Percentiles rank a stretch among this genome's conserved stretches.
Conservation (phyloP, 2,888 invertebrate genomes). For the Carabus problematicus region DNA sequence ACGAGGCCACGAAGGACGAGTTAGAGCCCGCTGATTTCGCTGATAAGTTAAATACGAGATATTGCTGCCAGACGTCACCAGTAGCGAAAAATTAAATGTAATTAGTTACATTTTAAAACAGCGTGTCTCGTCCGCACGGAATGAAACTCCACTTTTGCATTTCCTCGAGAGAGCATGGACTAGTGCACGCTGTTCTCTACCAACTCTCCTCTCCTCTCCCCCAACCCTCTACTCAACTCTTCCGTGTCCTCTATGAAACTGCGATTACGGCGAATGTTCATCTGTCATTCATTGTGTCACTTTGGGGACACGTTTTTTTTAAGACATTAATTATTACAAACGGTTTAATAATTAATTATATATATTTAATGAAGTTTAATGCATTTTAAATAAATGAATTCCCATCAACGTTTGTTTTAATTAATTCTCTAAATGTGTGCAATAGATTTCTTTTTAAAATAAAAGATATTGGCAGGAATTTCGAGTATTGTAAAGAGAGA, state of each 20-base stretch:
- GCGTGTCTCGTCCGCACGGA: constrained; percentile 25
- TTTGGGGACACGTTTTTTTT: constrained; percentile 20
- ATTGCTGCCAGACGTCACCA: constrained; percentile 44
- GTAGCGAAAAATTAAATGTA: constrained; percentile 44
- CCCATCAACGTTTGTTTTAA: too few species aligned
- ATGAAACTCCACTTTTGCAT: background rate
- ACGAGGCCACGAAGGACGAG: constrained; percentile 21
- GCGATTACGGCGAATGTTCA: constrained; percentile 26
- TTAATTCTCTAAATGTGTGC: too few species aligned
- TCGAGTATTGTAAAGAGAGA: too few species aligned
- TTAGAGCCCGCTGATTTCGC: background rate
- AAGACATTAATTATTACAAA: too few species aligned
- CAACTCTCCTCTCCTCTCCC: too few species aligned
- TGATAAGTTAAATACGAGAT: constrained; percentile 47
- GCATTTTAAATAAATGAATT: too few species aligned
- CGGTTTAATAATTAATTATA: too few species aligned
- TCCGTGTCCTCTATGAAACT: constrained; percentile 13
- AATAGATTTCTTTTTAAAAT: too few species aligned
- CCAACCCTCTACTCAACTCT: background rate
- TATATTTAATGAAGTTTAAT: too few species aligned
- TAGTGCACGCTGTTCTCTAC: background rate
- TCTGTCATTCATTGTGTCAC: constrained; percentile 37
- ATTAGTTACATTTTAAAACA: constrained; percentile 47
- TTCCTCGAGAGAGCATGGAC: background rate
- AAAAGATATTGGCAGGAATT: too few species aligned